Percentiles rank a stretch among this genome's conserved stretches.
phyloP scores from a whole-genome alignment of 2,113 vertebrate species.

The Crypturellus undulatus region DNA sequence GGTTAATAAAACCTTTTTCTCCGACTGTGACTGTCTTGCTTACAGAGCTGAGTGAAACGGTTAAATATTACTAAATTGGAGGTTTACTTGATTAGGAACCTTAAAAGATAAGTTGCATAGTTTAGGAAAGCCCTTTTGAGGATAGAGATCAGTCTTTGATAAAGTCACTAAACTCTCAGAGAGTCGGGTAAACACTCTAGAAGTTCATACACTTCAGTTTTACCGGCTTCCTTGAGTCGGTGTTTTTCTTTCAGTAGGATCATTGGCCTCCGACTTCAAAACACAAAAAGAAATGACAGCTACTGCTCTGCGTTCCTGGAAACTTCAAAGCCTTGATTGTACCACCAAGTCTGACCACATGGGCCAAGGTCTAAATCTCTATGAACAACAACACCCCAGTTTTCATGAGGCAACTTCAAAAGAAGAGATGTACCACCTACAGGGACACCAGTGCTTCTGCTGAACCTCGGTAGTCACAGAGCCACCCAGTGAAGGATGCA shows the following conservation, averaged over 20 bases:
- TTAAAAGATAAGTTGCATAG: not conserved
- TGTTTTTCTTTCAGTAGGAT: not conserved
- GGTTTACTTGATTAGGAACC: not conserved
- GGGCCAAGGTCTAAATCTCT: not conserved
- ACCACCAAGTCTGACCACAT: not conserved
- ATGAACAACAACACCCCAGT: not conserved
- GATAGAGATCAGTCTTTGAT: not conserved
- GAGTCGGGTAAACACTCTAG: not conserved
- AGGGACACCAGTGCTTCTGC: accelerated
- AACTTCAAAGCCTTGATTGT: not conserved
- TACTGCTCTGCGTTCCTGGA: accelerated
- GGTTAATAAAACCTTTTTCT: not conserved
- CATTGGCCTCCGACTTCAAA: not conserved
- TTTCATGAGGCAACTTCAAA: not conserved
- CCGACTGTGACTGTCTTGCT: not conserved
- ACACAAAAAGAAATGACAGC: not conserved
- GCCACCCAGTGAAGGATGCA: not conserved
- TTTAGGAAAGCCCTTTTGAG: not conserved
- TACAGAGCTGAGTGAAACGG: not conserved
- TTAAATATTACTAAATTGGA: not conserved
- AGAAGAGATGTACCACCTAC: not conserved
- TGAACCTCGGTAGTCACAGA: not conserved
- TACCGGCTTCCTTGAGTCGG: not conserved
- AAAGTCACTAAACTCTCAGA: not conserved
- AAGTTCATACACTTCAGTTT: not conserved